Percentiles rank a stretch among this genome's conserved stretches.
Conservation (phyloP, 2,888 invertebrate species). For the Drosophila mettleri region DNA sequence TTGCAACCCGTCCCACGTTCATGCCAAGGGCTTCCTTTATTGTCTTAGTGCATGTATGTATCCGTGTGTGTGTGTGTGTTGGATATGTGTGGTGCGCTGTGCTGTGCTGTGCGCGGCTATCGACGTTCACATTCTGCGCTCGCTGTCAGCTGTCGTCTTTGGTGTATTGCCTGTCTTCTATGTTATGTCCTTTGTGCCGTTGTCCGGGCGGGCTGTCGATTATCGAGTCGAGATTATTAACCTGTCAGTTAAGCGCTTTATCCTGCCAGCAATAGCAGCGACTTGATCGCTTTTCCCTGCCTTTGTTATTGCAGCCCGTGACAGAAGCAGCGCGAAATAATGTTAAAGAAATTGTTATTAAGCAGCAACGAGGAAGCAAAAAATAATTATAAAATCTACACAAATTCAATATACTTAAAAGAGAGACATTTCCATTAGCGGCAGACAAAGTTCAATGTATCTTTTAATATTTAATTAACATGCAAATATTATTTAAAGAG, state of each 20-base stretch:
- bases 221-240: slow-evolving; percentile 81
- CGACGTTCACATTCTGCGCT: slow-evolving; percentile 45
- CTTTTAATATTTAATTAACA: no score
- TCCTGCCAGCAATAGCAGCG: slow-evolving; percentile 54
- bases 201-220: slow-evolving; percentile 67
- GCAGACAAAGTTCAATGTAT: not conserved
- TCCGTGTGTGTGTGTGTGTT: slow-evolving; percentile 16
- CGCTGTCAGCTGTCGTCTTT: slow-evolving; percentile 63
- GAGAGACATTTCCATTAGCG: not conserved
- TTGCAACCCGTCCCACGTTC: slow-evolving; percentile 19
- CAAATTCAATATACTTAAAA: not conserved
- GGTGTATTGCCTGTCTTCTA: slow-evolving; percentile 25
- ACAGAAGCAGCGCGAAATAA: slow-evolving; percentile 29
- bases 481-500: no score
- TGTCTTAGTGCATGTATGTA: slow-evolving; percentile 44
- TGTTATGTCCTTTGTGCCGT: slow-evolving; percentile 29
- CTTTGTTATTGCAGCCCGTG: slow-evolving; percentile 38
- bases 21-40: slow-evolving; percentile 38
- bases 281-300: slow-evolving; percentile 43
- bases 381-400: slow-evolving; percentile 7
- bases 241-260: slow-evolving; percentile 80
- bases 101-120: slow-evolving; percentile 21
- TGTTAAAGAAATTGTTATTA: slow-evolving; percentile 24
- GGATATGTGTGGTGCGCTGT: slow-evolving; percentile 12
- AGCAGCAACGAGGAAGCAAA: not conserved